phyloP scores from a whole-genome alignment of 2,797 vertebrate species.

The Coregonus suidteri region DNA sequence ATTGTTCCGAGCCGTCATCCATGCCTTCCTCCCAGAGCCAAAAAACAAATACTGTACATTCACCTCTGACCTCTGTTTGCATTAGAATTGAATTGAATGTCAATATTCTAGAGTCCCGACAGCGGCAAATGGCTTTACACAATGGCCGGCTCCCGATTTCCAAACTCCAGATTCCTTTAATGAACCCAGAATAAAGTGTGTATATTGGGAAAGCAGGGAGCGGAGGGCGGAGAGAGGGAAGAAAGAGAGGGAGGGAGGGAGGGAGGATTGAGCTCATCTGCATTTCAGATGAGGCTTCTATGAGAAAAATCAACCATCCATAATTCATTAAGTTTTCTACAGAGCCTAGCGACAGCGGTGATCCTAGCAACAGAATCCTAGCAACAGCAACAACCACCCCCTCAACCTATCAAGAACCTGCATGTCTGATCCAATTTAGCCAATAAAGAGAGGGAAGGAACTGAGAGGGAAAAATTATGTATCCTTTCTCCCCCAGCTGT shows the following conservation, averaged over 20 bases:
- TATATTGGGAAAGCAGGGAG: background rate
- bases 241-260: background rate
- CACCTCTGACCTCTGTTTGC: slow-evolving; percentile 75
- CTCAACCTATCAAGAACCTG: slow-evolving; percentile 60
- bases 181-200: slow-evolving; percentile 49
- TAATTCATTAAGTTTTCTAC: slow-evolving; percentile 88
- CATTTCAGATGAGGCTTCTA: slow-evolving; percentile 81
- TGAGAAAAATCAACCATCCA: slow-evolving; percentile 81
- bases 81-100: slow-evolving; percentile 69
- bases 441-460: slow-evolving; percentile 55
- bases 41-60: slow-evolving; percentile 59
- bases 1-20: slow-evolving; percentile 42
- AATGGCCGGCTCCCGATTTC: slow-evolving; percentile 67
- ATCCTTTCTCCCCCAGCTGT: slow-evolving; percentile 42
- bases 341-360: slow-evolving; percentile 70
- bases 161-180: slow-evolving; percentile 66
- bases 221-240: slow-evolving; percentile 9
- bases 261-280: slow-evolving; percentile 74
- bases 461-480: slow-evolving; percentile 36
- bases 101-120: slow-evolving; percentile 51
- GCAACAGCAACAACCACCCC: slow-evolving; percentile 77
- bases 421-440: slow-evolving; percentile 41
- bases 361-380: slow-evolving; percentile 86
- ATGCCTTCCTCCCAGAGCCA: slow-evolving; percentile 69
- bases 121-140: slow-evolving; percentile 41